Base-by-base conservation (phyloP, 2,113 vertebrate species). In the Pomatostomus ruficeps region DNA sequence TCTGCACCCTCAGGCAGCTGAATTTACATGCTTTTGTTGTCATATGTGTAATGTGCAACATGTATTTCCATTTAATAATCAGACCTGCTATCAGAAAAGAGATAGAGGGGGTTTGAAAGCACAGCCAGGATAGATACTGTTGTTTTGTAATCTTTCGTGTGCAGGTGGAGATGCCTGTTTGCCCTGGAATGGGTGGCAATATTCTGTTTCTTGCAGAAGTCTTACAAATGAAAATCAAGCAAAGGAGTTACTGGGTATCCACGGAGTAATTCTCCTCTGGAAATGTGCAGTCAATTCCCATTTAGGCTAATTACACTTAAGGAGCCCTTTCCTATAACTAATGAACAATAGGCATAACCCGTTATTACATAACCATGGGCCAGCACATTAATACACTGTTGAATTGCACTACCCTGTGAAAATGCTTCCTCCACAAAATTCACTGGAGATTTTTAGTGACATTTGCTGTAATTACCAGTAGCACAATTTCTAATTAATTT, bases 401-500 rank as follows among this genome's bases (percentile, higher is more conserved):
- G 28, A 96, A 95, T 84, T 92, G 94, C 58, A 77, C 86, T 92
- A 61, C 84, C 86, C 81, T 93, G 63, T 80, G 86, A 63, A 97
- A 98, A 96, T 95, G 92, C 80, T 96, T 92, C 86, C 86, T 92
- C 94, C 81, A 97, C 92, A 87, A 97, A 97, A 98, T 87, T 95
- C 96, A 95, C 95, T 94, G 86, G 97, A 97, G 97, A 89, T 97
- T 93, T 97, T 98, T 91, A 96, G 97, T 96, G 95, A 95, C 97
- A 93, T 98, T 97, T 98, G 95, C 93, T 98, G 95, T 98, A 97
- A 98, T 98, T 97, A 98, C 82, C 28, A 33, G 78, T 97, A 97
- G 96, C 96, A 96, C 80, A 91, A 85, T 91, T 98, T 97, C 97
- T 97, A 97, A 98, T 98, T 98, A 19, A 97, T 97, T 97, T 97